Conservation (phyloP, 2,888 invertebrate genomes). For the Entomobrya multifasciata region DNA sequence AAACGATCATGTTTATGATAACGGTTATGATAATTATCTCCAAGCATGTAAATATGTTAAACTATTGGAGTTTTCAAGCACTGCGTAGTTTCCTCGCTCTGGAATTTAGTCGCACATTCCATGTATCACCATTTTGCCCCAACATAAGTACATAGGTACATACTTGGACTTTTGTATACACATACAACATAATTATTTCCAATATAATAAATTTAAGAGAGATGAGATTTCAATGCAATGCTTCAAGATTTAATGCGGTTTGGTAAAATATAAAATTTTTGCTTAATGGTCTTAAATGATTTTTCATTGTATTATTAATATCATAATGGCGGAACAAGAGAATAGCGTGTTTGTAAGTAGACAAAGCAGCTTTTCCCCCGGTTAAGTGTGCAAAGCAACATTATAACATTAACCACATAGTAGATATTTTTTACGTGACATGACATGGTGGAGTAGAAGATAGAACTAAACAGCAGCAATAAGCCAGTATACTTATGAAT, state of each 20-base stretch:
- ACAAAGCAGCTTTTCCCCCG: conserved; percentile 37
- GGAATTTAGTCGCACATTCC: conserved; percentile 52
- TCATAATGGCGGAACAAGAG: conserved; percentile 50
- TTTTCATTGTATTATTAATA: conserved; percentile 66
- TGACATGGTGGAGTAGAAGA: not conserved
- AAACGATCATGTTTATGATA: conserved; percentile 66
- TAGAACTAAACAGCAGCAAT: not conserved
- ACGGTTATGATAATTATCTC: conserved; percentile 65
- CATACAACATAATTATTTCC: no score
- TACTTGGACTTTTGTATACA: no score
- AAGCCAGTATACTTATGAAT: conserved; percentile 36
- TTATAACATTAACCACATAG: not conserved
- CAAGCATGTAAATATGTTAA: conserved; percentile 14
- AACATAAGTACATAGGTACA: no score
- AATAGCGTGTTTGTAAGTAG: conserved; percentile 37
- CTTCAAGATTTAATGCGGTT: conserved; percentile 36
- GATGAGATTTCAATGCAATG: conserved; percentile 27
- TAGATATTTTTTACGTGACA: conserved; percentile 27
- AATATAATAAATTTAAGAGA: not conserved
- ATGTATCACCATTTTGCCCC: conserved; percentile 22
- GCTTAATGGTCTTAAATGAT: conserved; percentile 67
- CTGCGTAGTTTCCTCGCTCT: no score
- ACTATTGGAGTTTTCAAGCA: no score
- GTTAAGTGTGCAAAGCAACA: conserved; percentile 27
- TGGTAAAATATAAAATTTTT: conserved; percentile 59